Conservation (phyloP, 2,797 vertebrate species). For the Rhynchotus rufescens region DNA sequence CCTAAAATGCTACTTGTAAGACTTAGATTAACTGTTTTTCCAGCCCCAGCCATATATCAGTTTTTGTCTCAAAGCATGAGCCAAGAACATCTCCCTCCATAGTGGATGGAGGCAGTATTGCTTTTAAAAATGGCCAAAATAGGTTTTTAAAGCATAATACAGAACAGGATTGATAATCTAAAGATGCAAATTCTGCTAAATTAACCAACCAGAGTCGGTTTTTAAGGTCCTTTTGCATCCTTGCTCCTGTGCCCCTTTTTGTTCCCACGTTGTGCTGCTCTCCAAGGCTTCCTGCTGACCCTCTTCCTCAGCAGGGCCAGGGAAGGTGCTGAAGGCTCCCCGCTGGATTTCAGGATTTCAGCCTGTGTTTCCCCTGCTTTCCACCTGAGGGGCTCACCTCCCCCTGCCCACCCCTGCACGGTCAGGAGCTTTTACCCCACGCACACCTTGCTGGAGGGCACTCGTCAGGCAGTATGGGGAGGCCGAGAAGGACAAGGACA, state of each 20-base stretch:
- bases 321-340: neutral
- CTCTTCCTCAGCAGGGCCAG: neutral
- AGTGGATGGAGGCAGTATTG: accelerated
- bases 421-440: neutral
- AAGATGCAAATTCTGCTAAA: neutral
- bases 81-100: neutral
- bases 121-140: neutral
- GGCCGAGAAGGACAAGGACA: neutral
- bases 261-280: neutral
- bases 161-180: neutral
- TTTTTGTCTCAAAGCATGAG: neutral
- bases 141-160: neutral
- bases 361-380: neutral
- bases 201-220: accelerated
- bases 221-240: neutral
- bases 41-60: neutral
- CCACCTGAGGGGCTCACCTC: neutral
- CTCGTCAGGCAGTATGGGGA: neutral
- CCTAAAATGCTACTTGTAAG: neutral
- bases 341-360: neutral
- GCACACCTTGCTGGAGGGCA: accelerated
- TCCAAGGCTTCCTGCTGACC: neutral
- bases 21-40: neutral
- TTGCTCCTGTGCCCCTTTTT: neutral
- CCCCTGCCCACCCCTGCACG: accelerated